phyloP scores from a whole-genome alignment of 2,113 vertebrate species.

The Polypterus senegalus region DNA sequence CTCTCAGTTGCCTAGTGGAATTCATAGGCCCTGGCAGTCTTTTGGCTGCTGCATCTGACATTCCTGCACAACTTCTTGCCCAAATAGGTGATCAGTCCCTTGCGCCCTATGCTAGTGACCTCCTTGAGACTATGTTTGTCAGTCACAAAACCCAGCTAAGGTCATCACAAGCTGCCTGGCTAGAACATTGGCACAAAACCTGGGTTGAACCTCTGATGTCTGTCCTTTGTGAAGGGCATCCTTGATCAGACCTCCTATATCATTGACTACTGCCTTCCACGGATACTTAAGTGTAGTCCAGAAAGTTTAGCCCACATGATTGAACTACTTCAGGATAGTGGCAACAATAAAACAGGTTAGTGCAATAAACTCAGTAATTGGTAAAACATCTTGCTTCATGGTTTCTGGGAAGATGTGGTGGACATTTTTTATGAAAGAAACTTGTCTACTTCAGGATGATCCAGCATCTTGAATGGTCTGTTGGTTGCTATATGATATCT shows the following conservation, averaged over 20 bases:
- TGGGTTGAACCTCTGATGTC: constrained; percentile 80
- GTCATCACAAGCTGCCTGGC: constrained; percentile 37
- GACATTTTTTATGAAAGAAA: too few species aligned
- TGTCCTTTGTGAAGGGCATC: constrained; percentile 64
- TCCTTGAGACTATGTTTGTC: constrained; percentile 81
- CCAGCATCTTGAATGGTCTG: too few species aligned
- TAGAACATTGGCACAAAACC: constrained; percentile 65
- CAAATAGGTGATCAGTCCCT: constrained; percentile 81
- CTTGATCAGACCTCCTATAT: constrained; percentile 76
- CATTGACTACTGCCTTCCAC: constrained; percentile 85
- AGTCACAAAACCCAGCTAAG: constrained; percentile 69
- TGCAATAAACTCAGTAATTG: background rate
- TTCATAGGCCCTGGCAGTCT: constrained; percentile 61
- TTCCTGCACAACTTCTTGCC: constrained; percentile 62
- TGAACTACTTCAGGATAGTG: constrained; percentile 61
- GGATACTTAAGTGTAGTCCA: constrained; percentile 72
- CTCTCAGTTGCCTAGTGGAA: constrained; percentile 72
- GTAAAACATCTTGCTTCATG: background rate
- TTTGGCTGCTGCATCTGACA: constrained; percentile 53
- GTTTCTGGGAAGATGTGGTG: background rate
- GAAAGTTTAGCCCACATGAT: constrained; percentile 79
- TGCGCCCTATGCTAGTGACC: constrained; percentile 78
- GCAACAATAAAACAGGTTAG: constrained; percentile 55
- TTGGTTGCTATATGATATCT: too few species aligned
- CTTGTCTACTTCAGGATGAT: too few species aligned